phyloP scores from a whole-genome alignment of 1,140 invertebrate species.

The Marisa cornuarietis region DNA sequence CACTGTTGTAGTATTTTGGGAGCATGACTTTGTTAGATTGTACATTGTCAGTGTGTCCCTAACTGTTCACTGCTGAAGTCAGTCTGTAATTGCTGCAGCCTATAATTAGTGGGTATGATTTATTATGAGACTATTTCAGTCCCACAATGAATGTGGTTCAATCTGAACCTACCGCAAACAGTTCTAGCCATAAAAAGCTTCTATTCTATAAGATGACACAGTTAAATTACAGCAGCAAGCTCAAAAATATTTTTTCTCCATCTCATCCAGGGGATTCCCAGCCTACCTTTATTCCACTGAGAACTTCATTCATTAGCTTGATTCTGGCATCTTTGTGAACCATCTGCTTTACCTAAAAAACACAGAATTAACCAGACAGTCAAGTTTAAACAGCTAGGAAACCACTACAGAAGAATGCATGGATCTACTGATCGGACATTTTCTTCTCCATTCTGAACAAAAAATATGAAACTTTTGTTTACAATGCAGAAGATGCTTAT shows the following conservation, averaged over 20 bases:
- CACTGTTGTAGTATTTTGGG: too few relatives aligned
- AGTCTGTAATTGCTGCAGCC: neutral
- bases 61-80: too few relatives aligned
- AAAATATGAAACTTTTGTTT: too few relatives aligned
- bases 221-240: neutral
- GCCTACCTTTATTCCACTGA: conserved; percentile 72
- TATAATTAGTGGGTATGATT: neutral
- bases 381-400: too few relatives aligned
- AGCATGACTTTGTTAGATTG: neutral
- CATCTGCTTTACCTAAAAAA: conserved; percentile 65
- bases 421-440: too few relatives aligned
- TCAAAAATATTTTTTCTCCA: neutral
- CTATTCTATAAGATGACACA: neutral
- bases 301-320: conserved; percentile 67
- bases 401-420: too few relatives aligned
- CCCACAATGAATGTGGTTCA: neutral
- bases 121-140: too few relatives aligned
- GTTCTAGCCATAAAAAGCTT: neutral
- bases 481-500: too few relatives aligned
- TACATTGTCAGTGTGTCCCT: too few relatives aligned
- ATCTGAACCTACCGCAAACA: neutral
- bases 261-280: neutral
- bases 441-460: too few relatives aligned
- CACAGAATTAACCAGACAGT: too few relatives aligned
- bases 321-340: conserved; percentile 71